Evolutionary conservation across 2,888 invertebrate species (phyloP), one percentile per base, ranked within the genome.

Genomic region (Ametastegia equiseti): DNA sequence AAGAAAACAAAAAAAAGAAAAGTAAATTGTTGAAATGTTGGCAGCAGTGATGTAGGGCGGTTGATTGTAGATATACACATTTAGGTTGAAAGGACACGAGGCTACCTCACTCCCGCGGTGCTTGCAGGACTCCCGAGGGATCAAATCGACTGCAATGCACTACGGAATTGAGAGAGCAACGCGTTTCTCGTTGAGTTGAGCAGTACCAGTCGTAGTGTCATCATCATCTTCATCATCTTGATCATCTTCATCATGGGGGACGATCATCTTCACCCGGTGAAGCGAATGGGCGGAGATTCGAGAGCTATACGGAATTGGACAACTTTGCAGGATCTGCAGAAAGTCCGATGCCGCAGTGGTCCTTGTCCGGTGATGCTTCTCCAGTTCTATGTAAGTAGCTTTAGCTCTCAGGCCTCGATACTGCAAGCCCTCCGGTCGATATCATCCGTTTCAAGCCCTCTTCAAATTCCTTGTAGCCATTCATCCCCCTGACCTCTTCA

Each of bases 31-130:
- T 6, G 13, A 60, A 60, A 15, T 60, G 30, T 60, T 60, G 60
- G 60, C 60, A 60, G 30, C 60, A 13, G 13, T 30, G 60, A 30
- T 15, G 60, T 30, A 30, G 60, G 60, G 11, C 30, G 60, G 27
- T 13, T 1, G 15, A 13, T 15, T 19, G 15, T 60, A 60, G n/a
- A 54, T 54, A 50, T 15, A n/a, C 19, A 19, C n/a, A 57, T 57
- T 7, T 57, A 30, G 11, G 89, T 87, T 83, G 89, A 89, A 85
- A 84, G 84, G 87, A 88, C 90, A 84, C 91, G 90, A 89, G 85
- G 94, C 93, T 93, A 92, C 95, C 96, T 97, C 97, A 97, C 95
- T 96, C 96, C 97, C 97, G 96, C 96, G 96, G 96, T 96, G 97
- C 97, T 97, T 97, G 97, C 97, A 97, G 96, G 95, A 93, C 94